Evolutionary conservation across 2,888 invertebrate species (phyloP), one percentile per base, ranked within the genome.

Genomic region (Meta bourneti): DNA sequence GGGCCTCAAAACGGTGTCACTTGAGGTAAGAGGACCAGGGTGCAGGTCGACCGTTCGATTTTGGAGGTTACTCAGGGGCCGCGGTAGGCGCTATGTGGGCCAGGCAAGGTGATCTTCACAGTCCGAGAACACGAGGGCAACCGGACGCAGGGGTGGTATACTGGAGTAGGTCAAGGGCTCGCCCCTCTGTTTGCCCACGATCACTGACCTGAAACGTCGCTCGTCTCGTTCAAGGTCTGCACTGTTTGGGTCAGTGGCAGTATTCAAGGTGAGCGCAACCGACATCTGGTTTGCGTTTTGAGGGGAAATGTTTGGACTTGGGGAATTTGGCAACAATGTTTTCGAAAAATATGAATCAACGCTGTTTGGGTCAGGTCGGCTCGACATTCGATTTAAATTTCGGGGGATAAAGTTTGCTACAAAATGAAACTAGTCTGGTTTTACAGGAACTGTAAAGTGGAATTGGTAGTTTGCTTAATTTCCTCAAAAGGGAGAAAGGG

Each of bases 31-130:
- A 34, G 34, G 34, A 34, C 34, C 34, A 34, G 34, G 34, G 34
- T 34, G 34, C 34, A 34, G 34, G 34, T 34, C 34, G 34, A 34
- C 34, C 34, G 34, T 34, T 34, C 34, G 34, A 34, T 2, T 34
- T 34, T 34, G 34, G 34, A 34, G 88, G 83, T 89, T 34, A 61
- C 8, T n/a, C 16, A 13, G 72, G 74, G 79, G 74, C 61, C 80
- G 69, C 7, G 49, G 16, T n/a, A 54, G 75, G 80, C 13, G 71
- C 81, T 70, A 83, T 89, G 89, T 89, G 89, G 89, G 78, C 78
- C 89, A 89, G 77, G 52, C 71, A 83, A 89, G 83, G 89, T 83
- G 83, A 83, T 82, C 89, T 82, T 69, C 83, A 83, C 83, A 74
- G 83, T 83, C 83, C 82, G 75, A 77, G 84, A 61, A 34, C 34